Evolutionary conservation across 2,888 invertebrate genomes (phyloP), one percentile per base, ranked within the genome.

Genomic region (Plagiodera versicolora): DNA sequence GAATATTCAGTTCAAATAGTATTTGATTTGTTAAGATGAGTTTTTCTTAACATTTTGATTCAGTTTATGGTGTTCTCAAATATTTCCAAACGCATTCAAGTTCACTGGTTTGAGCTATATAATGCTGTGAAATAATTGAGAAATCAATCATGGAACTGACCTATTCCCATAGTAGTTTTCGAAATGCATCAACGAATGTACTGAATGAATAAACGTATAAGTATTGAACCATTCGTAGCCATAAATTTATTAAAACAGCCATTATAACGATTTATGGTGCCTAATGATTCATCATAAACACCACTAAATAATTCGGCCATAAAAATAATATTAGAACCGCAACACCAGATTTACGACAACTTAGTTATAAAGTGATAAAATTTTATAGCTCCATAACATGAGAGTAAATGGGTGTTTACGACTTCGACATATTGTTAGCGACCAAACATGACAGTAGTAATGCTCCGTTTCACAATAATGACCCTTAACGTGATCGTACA

Each of bases 381-480:
- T 67, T 70, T 70, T 70, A 70, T 67, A 56, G 63, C 64, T 61
- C 45, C 54, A 61, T 67, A 67, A 68, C 70, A 68, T 65, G 70
- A 64, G 65, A 65, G 46, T 61, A 59, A 64, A 63, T 56, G 59
- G 63, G 60, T 64, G 63, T 66, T 64, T 66, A 59, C 55, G 61
- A 61, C 49, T 51, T 60, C 35, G 35, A 52, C 39, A 48, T 55
- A 59, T 60, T 59, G 55, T 59, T 56, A 47, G 32, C 39, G 45
- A 52, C 53, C 58, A 44, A 54, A 52, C 52, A 14, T 53, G 19
- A 53, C 53, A 16, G 24, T 10, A 53, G 20, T 17, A 17, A 16
- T 8, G 11, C 2, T n/a, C 14, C 19, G 6, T 20, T 9, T 1
- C 10, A 14, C 24, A 53, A 44, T 24, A 44, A 28, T 35, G 24